Evolutionary conservation across 2,888 invertebrate genomes (phyloP), one percentile per base, ranked within the genome.

Genomic region (Digitonthophagus gazella): DNA sequence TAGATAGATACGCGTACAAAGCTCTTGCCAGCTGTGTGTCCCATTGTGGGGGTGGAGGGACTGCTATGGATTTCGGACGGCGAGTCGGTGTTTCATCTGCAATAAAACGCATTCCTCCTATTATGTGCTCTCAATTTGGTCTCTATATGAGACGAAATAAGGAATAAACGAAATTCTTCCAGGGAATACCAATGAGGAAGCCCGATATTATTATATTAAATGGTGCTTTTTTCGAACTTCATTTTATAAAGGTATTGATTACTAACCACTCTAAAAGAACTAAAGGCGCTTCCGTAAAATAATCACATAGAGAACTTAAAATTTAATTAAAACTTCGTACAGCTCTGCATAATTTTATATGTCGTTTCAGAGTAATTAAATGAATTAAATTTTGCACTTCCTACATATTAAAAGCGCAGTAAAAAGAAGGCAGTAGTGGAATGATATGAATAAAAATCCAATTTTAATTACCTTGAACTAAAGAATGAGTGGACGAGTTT

Each of bases 1-100:
- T 83, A 85, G 95, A 95, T 71, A 94, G 88, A 82, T 97, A 97
- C 14, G 95, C 93, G 80, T 96, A 96, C 54, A 96, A 85, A 6
- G 96, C 95, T 73, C 93, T 87, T 0, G 93, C 95, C 66, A 95
- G 84, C 3, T 92, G 91, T 11, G 92, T 89, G 76, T 93, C 92
- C 78, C 91, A 89, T 83, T 86, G 85, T 71, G 84, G 83, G 1
- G 85, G 83, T 66, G 80, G 82, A 65, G 87, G 86, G 15, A 89
- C 87, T 0, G 90, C 89, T 80, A 90, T 86, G 65, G 90, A 89
- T 76, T 90, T 87, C 63, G 90, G 90, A 76, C 90, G 87, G 69
- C 88, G 85, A 19, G 84, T 77, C 67, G 80, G 80, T 58, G 78
- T 76, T 65, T 77, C 75, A 58, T 74, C 74, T 72, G 70, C 18